Evolutionary conservation across 1,140 invertebrate genomes (phyloP), one percentile per base, ranked within the genome.

Genomic region (Vollenhovia emeryi): DNA sequence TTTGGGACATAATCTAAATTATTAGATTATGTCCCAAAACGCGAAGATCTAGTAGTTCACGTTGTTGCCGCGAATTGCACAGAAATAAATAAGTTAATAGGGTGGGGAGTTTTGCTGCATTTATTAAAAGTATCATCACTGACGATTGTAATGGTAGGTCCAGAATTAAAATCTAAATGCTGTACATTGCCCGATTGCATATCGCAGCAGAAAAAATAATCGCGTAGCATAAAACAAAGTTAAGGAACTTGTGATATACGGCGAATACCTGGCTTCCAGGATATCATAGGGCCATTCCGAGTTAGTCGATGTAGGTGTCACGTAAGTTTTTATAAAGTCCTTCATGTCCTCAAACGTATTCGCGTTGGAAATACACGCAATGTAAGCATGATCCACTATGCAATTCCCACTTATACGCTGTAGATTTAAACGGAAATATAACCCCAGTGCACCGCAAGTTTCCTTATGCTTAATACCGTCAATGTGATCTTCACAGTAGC

Each of bases 21-120:
- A n/a, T n/a, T 93, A 55, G 50, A 89, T 66, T 89, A 84, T 60
- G n/a, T 24, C 7, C 36, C 76, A 4, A 52, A 71, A 13, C 4
- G 43, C 7, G 71, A 33, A 24, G 80, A 15, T 24, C 21, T 94
- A 43, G 79, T 82, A 48, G 52, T 94, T 8, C 93, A 94, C 76
- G 59, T 94, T 6, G 89, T 94, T 69, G 93, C 91, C 13, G 91
- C 93, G 7, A 92, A 90, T 89, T 57, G 87, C 13, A 66, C 89
- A 7, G 93, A 94, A 74, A 21, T 91, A 1, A 52, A 90, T n/a
- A 85, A 88, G 73, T 40, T 90, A 18, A 83, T 89, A 64, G 55
- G 91, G 55, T 94, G 93, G 92, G 93, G 93, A 85, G 90, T 91
- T 57, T 11, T 93, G 0, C 87, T 93, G 9, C 93, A 94, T 60